These are phyloP conservation scores for Cossypha caffra DNA, from an alignment of 2,797 vertebrate species.

Conservation along the genomic window DNA sequence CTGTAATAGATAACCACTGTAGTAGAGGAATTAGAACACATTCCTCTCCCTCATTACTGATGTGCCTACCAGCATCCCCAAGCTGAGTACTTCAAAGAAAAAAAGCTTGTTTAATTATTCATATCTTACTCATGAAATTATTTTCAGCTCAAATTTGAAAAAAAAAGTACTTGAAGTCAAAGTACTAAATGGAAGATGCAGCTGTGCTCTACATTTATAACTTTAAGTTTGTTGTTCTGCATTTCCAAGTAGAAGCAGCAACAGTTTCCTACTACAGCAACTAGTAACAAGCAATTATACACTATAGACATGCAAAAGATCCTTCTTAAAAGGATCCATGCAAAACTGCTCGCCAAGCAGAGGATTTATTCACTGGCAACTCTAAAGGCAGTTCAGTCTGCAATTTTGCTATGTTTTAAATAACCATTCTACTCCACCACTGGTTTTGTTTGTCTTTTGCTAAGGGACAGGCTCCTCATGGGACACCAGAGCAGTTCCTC, in stretches of 20 bases:
- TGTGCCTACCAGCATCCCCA: slow-evolving; percentile 4
- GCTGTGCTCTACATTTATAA: slow-evolving; percentile 3
- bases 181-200: background rate
- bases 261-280: background rate
- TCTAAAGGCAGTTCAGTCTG: background rate
- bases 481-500: background rate
- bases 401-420: background rate
- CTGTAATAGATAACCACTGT: background rate
- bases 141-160: background rate
- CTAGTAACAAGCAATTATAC: background rate
- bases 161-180: background rate
- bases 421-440: background rate
- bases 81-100: slow-evolving; percentile 16
- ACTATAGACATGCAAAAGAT: background rate
- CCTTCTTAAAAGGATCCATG: background rate
- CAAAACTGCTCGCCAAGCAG: background rate
- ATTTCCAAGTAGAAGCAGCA: background rate
- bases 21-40: background rate
- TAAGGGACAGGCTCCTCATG: background rate
- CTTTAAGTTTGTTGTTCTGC: background rate
- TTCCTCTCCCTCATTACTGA: background rate
- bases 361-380: background rate
- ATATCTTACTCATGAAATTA: background rate
- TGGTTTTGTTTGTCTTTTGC: background rate
- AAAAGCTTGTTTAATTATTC: slow-evolving; percentile 40